Evolutionary conservation across 2,888 invertebrate genomes (phyloP).

Genomic region (Erebia aethiops): DNA sequence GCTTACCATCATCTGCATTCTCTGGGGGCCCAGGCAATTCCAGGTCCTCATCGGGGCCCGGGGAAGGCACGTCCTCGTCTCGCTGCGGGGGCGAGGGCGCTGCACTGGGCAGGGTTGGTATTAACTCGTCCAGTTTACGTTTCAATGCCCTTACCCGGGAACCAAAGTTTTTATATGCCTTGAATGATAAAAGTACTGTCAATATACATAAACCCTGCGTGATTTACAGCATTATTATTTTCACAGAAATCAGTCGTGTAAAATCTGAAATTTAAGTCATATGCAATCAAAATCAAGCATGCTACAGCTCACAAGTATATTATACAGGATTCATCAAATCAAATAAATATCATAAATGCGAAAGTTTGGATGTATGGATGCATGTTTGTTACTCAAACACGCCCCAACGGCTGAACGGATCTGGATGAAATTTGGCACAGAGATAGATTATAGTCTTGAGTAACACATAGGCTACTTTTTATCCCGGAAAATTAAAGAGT

Average conservation of each 20-base stretch:
- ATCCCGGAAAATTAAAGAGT: too few species aligned
- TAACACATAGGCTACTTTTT: too few species aligned
- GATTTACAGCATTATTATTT: too few species aligned
- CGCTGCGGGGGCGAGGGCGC: slow-evolving; percentile 84
- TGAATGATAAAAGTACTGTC: slow-evolving; percentile 34
- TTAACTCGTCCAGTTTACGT: slow-evolving; percentile 92
- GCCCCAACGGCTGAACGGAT: too few species aligned
- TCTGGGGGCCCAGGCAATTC: slow-evolving; percentile 85
- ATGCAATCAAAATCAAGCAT: too few species aligned
- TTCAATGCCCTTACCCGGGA: slow-evolving; percentile 93
- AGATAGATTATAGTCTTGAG: too few species aligned
- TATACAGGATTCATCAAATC: too few species aligned
- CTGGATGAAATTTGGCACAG: too few species aligned
- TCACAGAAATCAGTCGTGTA: not conserved
- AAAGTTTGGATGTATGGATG: too few species aligned
- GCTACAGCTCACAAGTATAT: too few species aligned
- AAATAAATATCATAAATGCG: too few species aligned
- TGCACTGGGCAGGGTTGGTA: slow-evolving; percentile 84
- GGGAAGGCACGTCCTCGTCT: slow-evolving; percentile 87
- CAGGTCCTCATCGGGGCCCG: slow-evolving; percentile 91
- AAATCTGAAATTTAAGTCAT: not conserved
- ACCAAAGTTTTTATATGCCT: slow-evolving; percentile 98
- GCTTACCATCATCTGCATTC: slow-evolving; percentile 55
- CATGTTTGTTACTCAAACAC: too few species aligned
- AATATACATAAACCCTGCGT: not conserved